Evolutionary conservation across 2,113 vertebrate species (phyloP), one percentile per base, ranked within the genome.

Genomic region (Dryoscopus gambensis): DNA sequence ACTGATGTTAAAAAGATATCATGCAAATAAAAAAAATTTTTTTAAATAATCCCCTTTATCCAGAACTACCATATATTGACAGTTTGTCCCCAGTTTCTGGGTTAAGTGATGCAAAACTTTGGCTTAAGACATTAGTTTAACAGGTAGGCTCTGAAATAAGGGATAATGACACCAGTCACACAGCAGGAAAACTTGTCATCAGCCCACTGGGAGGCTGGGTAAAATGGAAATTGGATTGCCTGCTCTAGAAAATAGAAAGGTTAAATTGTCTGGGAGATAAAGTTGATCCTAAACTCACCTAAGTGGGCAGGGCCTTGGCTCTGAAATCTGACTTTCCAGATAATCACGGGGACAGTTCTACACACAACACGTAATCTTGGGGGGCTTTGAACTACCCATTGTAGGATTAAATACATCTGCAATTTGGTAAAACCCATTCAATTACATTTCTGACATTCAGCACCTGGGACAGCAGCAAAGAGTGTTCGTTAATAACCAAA

Each of bases 191-290:
- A 89, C 62, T 47, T 70, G 57, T 33, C 84, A 49, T 63, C 68
- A 89, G 79, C 64, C 70, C 21, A 62, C 10, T 23, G 88, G 3
- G 4, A 76, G 56, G 62, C 8, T 23, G 55, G 60, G 50, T 50
- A 80, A 59, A 87, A 83, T 78, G 55, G 69, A 76, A 95, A 93
- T 31, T 40, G 74, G 84, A 80, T 27, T 42, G 49, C 33, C 83
- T 59, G 50, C 46, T 31, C 60, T 70, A 39, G 87, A 92, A 95
- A 88, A 78, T 3, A 47, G 69, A 89, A 52, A 93, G 94, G 82
- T 90, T 89, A 96, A 94, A 90, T 64, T 71, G 47, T 60, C 85
- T 40, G 63, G 47, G 70, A 95, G 91, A 91, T 67, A 75, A 95
- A 91, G 73, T 18, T 46, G n/a, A 56, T 84, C 81, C 85, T 85